Percentiles rank a stretch among this genome's conserved stretches.
Evolutionary conservation across 1,140 invertebrate genomes (phyloP).

Genomic region (Copidosoma floridanum): DNA sequence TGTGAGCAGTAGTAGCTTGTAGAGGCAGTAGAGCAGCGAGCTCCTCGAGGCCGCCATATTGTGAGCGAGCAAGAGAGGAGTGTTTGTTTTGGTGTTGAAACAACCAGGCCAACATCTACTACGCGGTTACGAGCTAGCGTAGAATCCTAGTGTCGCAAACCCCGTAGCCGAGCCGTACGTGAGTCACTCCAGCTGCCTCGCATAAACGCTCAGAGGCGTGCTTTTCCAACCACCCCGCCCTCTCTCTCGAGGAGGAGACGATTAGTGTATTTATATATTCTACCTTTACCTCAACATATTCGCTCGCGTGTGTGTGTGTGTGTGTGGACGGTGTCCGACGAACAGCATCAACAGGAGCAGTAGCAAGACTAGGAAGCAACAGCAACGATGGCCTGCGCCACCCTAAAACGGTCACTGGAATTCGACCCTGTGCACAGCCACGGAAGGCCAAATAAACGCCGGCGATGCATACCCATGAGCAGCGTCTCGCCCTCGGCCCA

Average conservation of each 20-base stretch:
- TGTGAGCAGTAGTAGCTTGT: no score
- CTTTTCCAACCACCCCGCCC: no score
- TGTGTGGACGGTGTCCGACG: neutral
- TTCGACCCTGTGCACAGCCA: conserved; percentile 84
- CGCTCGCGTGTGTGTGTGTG: neutral
- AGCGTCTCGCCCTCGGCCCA: conserved; percentile 61
- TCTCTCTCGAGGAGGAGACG: no score
- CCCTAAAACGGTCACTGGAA: conserved; percentile 87
- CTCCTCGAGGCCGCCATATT: no score
- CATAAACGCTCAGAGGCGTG: no score
- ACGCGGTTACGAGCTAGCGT: no score
- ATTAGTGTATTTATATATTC: no score
- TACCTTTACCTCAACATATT: neutral
- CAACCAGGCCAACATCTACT: no score
- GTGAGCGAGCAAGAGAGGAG: neutral
- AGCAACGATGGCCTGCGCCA: conserved; percentile 88
- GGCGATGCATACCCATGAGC: conserved; percentile 85
- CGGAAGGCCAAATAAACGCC: conserved; percentile 77
- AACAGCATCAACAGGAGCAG: neutral
- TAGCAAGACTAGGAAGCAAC: conserved; percentile 41
- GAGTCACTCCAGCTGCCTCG: no score
- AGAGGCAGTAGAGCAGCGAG: neutral
- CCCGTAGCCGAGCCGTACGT: no score
- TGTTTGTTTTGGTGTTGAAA: conserved; percentile 27
- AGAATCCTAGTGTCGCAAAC: no score